Evolutionary conservation across 2,888 invertebrate species (phyloP), one percentile per base, ranked within the genome.

Genomic region (Tricholauxania praeusta): DNA sequence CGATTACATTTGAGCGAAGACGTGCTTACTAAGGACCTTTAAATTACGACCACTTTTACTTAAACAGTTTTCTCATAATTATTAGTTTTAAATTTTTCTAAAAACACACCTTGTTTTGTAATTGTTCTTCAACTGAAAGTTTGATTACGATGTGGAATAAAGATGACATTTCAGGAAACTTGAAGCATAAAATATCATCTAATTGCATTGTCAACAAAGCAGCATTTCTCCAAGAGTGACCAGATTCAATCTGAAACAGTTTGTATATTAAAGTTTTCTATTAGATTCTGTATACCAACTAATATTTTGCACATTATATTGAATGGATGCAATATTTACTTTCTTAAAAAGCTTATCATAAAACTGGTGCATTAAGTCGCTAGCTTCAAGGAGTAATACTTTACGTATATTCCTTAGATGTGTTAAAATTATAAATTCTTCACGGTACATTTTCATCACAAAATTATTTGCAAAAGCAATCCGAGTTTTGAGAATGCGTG

Each of bases 321-420:
- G 10, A 39, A 39, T 39, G 10, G 8, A 10, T 10, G 39, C 39
- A 39, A 39, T 49, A 72, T 70, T 79, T 79, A 89, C 89, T 85
- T 89, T 88, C 2, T 82, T 80, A 78, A 90, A 90, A 57, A 90
- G 80, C 47, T 85, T 83, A 10, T 84, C 86, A 78, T 89, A 89
- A 78, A 90, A 90, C 55, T 87, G 87, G 68, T 88, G 87, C 87
- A 90, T 87, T 17, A 89, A 76, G 78, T 90, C 89, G 62, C 89
- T 89, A 3, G 88, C 87, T 79, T 90, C 89, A 84, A 90, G 86
- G 76, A 90, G 86, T 60, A 89, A 86, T 19, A 90, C 86, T 52
- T 86, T 87, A 48, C 90, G 86, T 81, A 90, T 86, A 66, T 89
- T 85, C 53, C 85, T 85, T 52, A 90, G 81, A 78, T 89, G 89